A percentile compares a stretch with the other conserved stretches of the same genome.
phyloP scores from a whole-genome alignment of 2,797 vertebrate species.

The Brachyalestes nurse region DNA sequence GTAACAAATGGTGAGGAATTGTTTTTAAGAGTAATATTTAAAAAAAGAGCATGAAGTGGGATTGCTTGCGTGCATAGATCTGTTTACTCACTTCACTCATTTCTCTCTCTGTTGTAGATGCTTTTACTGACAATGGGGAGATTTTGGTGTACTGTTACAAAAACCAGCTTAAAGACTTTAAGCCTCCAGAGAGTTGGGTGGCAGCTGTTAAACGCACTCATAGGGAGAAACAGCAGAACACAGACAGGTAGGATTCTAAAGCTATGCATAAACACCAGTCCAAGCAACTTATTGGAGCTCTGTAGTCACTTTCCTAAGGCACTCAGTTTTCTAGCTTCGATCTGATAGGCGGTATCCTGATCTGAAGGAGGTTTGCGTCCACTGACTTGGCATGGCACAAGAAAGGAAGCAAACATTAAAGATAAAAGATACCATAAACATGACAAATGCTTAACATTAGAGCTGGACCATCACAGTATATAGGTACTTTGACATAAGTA shows the following conservation, averaged over 20 bases:
- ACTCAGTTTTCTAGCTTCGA: too few relatives aligned
- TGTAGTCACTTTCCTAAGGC: too few relatives aligned
- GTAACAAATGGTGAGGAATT: conserved; percentile 77
- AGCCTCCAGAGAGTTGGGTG: conserved; percentile 83
- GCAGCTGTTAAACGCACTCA: conserved; percentile 80
- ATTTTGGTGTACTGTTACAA: conserved; percentile 86
- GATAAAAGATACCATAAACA: too few relatives aligned
- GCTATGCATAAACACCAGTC: not conserved
- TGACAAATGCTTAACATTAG: too few relatives aligned
- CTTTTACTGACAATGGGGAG: conserved; percentile 85
- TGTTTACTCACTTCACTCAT: not conserved
- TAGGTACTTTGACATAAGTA: not conserved
- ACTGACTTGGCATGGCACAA: too few relatives aligned
- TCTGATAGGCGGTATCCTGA: too few relatives aligned
- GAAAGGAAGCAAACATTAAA: too few relatives aligned
- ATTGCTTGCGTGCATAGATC: not conserved
- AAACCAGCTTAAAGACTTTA: conserved; percentile 80
- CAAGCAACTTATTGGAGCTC: too few relatives aligned
- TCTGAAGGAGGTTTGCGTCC: too few relatives aligned
- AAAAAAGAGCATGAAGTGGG: not conserved
- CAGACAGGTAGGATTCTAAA: conserved; percentile 62
- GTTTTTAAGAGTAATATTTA: not conserved
- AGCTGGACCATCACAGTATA: not conserved
- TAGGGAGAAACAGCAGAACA: conserved; percentile 70
- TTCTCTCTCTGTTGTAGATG: conserved; percentile 71